Conservation (phyloP, 2,797 vertebrate genomes). For the Melanogrammus aeglefinus region DNA sequence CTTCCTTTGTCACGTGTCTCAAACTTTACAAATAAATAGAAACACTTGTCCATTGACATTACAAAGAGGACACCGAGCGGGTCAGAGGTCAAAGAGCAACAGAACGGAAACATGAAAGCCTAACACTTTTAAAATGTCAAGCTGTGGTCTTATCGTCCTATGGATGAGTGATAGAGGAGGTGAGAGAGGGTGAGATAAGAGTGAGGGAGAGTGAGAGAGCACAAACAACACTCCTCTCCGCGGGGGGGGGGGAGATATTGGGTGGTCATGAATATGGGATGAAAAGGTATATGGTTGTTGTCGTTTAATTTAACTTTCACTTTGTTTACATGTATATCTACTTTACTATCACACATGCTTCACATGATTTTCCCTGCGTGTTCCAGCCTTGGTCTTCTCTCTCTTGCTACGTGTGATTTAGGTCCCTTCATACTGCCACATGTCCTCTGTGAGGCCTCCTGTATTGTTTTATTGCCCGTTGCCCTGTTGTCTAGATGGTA, state of each 20-base stretch:
- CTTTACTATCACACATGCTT: not conserved
- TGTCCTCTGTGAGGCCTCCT: too few species aligned
- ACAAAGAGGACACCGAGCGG: conserved; percentile 54
- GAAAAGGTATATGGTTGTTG: not conserved
- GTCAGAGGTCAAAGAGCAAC: conserved; percentile 47
- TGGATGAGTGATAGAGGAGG: not conserved
- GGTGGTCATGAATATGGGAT: not conserved
- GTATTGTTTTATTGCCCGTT: too few species aligned
- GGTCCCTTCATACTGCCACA: too few species aligned
- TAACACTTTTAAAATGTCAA: conserved; percentile 61
- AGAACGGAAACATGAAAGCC: conserved; percentile 49
- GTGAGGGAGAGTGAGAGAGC: conserved; percentile 2
- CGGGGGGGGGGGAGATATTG: conserved; percentile 14
- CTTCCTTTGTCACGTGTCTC: conserved; percentile 45
- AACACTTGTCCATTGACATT: conserved; percentile 49
- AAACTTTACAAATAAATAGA: conserved; percentile 51
- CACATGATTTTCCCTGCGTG: too few species aligned
- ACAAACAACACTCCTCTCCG: not conserved
- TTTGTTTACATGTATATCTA: not conserved
- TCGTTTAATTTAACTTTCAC: not conserved
- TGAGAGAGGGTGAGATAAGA: not conserved
- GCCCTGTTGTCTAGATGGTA: too few species aligned
- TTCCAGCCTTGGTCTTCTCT: too few species aligned
- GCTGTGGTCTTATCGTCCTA: conserved; percentile 9
- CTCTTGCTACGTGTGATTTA: too few species aligned